These are phyloP conservation scores for Actenoides lindsayi DNA, from an alignment of 2,113 vertebrate species.

Conservation along the genomic window DNA sequence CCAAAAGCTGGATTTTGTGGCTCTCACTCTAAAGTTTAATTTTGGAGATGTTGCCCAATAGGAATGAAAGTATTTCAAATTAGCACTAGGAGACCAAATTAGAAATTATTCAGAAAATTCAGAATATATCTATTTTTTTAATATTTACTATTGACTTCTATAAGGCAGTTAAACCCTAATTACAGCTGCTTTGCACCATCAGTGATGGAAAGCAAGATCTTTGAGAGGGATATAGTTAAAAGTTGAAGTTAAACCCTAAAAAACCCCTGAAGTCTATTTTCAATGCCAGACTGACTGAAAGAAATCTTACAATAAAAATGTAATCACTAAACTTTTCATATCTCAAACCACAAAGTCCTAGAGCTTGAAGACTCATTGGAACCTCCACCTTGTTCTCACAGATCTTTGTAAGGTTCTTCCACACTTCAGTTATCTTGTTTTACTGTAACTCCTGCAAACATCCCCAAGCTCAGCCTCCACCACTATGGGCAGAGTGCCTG, in stretches of 20 bases:
- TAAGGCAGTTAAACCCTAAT: background rate
- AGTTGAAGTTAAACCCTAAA: background rate
- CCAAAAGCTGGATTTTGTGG: background rate
- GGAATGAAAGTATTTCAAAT: background rate
- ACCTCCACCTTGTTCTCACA: background rate
- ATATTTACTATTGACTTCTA: background rate
- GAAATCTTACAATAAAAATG: background rate
- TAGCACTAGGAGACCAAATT: background rate
- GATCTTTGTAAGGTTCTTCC: background rate
- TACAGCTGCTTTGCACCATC: background rate
- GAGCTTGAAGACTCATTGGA: background rate
- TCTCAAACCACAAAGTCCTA: background rate
- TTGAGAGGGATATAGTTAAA: background rate
- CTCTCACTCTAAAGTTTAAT: background rate
- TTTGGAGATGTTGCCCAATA: background rate
- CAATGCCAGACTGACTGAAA: background rate
- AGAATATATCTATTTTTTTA: background rate
- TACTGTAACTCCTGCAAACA: background rate
- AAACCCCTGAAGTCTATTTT: background rate
- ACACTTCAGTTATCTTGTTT: background rate
- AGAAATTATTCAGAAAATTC: background rate
- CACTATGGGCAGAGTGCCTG: accelerated
- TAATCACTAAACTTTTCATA: background rate
- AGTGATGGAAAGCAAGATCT: background rate
- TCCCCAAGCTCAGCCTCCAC: background rate